Base-by-base conservation (phyloP, 1,140 invertebrate species). In the Amyelois transitella region DNA sequence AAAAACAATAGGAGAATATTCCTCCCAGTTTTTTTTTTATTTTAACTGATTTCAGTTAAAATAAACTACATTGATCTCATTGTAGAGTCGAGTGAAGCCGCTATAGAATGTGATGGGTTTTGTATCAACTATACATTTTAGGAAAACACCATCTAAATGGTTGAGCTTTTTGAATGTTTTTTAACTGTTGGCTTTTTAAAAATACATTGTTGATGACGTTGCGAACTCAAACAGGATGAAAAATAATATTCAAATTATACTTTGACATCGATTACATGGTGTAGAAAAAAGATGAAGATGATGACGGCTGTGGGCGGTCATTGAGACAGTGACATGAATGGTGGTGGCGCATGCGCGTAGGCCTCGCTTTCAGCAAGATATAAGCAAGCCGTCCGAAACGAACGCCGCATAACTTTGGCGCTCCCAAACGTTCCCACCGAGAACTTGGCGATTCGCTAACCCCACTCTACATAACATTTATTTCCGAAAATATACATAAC, bases 311-410 rank as follows among this genome's bases (percentile, higher is more conserved):
- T 65, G 72, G 72, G 82, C 75, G 75, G 83, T 84, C 83, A 86
- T 86, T 86, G 71, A 84, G 75, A 74, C 68, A 55, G 60, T 74
- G 69, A 72, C 66, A 83, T 86, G 83, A 86, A 86, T 86, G 83
- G 68, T 69, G 48, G 62, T 52, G 55, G 72, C 83, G 83, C 83
- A 86, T 81, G 83, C 83, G 83, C 69, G 65, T 25, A 54, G 45
- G 38, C 44, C 55, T 62, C 59, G 60, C 55, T 62, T 57, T 58
- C 63, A 45, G 60, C 62, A 63, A 72, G 81, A 86, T 86, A 86
- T 86, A 86, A 86, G 81, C 78, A 65, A 68, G 75, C 51, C 58
- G 62, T 66, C 60, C 65, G 67, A 65, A 65, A 55, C 70, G 58
- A 67, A 56, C 63, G 65, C 62, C 77, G 63, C 83, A 86, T 63